Conservation (phyloP, 2,113 vertebrate genomes). For the Forbesichthys papilliferus region DNA sequence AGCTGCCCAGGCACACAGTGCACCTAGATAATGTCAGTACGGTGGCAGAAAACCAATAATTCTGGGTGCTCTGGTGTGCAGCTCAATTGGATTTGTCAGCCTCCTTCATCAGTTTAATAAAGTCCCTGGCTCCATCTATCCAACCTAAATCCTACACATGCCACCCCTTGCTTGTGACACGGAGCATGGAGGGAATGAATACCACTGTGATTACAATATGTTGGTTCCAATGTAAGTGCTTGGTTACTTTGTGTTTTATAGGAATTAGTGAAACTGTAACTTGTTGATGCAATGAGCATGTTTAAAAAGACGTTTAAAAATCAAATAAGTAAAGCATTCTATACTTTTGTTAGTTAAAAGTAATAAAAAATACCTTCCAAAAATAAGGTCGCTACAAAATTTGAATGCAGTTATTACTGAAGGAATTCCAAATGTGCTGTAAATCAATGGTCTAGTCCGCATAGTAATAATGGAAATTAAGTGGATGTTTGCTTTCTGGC, state of each 20-base stretch:
- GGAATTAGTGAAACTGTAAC: too few species aligned
- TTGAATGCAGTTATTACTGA: slow-evolving; percentile 12
- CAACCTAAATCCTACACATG: slow-evolving; percentile 16
- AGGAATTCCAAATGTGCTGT: slow-evolving; percentile 6
- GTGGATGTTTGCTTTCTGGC: slow-evolving; percentile 9
- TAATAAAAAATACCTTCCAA: too few species aligned
- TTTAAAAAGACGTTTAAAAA: too few species aligned
- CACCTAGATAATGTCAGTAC: slow-evolving; percentile 54
- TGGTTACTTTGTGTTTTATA: too few species aligned
- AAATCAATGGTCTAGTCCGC: slow-evolving; percentile 17
- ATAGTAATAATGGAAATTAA: slow-evolving; percentile 20
- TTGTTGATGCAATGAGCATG: too few species aligned
- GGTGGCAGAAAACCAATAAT: slow-evolving; percentile 69
- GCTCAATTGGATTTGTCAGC: slow-evolving; percentile 67
- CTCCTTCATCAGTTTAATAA: slow-evolving; percentile 72
- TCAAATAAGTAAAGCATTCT: too few species aligned
- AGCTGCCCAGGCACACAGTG: slow-evolving; percentile 58
- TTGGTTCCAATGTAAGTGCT: too few species aligned
- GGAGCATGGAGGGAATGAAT: slow-evolving; percentile 25
- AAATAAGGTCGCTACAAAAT: not conserved
- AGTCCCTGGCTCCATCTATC: slow-evolving; percentile 43
- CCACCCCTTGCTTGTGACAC: slow-evolving; percentile 14
- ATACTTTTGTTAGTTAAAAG: too few species aligned
- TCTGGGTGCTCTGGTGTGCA: slow-evolving; percentile 38
- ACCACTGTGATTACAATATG: not conserved